These are phyloP conservation scores for Anthoscopus minutus DNA, from an alignment of 2,113 vertebrate genomes.

Conservation along the genomic window DNA sequence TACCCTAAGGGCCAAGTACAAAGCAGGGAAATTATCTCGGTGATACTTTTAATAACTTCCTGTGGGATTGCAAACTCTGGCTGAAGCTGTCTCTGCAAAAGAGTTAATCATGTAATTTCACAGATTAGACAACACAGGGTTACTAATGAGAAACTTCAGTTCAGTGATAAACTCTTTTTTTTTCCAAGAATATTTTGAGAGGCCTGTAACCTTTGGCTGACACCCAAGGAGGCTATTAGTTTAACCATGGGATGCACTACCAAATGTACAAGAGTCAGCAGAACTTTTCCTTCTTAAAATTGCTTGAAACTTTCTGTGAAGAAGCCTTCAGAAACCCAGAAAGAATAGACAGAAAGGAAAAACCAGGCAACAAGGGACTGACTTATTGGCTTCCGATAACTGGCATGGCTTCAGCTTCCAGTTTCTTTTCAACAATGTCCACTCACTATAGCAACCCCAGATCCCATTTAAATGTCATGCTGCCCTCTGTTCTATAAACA, in stretches of 20 bases:
- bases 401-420: slow-evolving; percentile 70
- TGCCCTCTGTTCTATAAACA: slow-evolving; percentile 84
- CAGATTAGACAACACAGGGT: slow-evolving; percentile 82
- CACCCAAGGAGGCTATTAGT: slow-evolving; percentile 83
- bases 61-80: slow-evolving; percentile 75
- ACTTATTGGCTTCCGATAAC: slow-evolving; percentile 72
- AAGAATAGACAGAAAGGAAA: slow-evolving; percentile 11
- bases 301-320: slow-evolving; percentile 65
- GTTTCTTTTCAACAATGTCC: slow-evolving; percentile 70
- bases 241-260: slow-evolving; percentile 78
- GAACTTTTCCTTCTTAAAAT: slow-evolving; percentile 72
- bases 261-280: slow-evolving; percentile 79
- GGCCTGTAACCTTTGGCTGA: slow-evolving; percentile 87
- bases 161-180: slow-evolving; percentile 80
- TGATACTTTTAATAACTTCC: slow-evolving; percentile 87
- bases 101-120: slow-evolving; percentile 84
- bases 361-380: slow-evolving; percentile 42
- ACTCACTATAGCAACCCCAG: slow-evolving; percentile 72
- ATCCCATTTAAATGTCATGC: slow-evolving; percentile 79
- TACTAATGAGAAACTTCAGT: slow-evolving; percentile 85
- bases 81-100: slow-evolving; percentile 70
- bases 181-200: slow-evolving; percentile 85
- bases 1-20: slow-evolving; percentile 74
- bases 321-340: slow-evolving; percentile 64
- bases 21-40: slow-evolving; percentile 76